phyloP scores from a whole-genome alignment of 1,140 invertebrate species.

The Lordiphosa mommai region DNA sequence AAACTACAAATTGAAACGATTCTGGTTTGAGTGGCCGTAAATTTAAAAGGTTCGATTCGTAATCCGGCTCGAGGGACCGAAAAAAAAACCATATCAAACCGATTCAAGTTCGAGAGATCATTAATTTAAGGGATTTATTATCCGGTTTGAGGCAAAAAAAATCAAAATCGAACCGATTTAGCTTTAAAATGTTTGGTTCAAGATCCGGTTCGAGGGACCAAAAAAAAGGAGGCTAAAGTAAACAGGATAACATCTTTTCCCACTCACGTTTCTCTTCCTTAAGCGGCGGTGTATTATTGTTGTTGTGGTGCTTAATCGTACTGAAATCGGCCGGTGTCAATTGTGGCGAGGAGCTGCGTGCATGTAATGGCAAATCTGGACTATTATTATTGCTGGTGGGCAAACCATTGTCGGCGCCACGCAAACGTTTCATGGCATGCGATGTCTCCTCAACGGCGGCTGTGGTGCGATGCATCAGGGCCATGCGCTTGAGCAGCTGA shows the following conservation, averaged over 20 bases:
- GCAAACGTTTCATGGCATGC: slow-evolving; percentile 80
- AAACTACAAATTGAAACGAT: too few species aligned
- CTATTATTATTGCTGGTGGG: slow-evolving; percentile 83
- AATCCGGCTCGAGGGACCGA: too few species aligned
- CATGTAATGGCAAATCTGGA: slow-evolving; percentile 71
- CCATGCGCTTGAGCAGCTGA: slow-evolving; percentile 84
- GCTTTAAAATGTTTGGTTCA: too few species aligned
- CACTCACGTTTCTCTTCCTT: slow-evolving; percentile 80
- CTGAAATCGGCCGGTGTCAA: slow-evolving; percentile 88
- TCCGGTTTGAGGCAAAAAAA: too few species aligned
- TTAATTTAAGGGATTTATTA: too few species aligned
- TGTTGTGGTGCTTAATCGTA: slow-evolving; percentile 82
- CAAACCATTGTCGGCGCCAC: slow-evolving; percentile 77
- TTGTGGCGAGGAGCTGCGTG: slow-evolving; percentile 80
- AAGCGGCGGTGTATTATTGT: slow-evolving; percentile 82
- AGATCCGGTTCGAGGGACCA: too few species aligned
- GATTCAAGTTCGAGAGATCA: too few species aligned
- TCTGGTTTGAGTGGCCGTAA: too few species aligned
- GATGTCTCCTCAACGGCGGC: slow-evolving; percentile 81
- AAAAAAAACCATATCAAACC: too few species aligned
- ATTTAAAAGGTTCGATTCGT: too few species aligned
- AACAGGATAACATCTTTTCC: not conserved
- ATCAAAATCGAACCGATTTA: too few species aligned
- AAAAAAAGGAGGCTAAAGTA: too few species aligned
- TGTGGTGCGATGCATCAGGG: slow-evolving; percentile 83